phyloP scores from a whole-genome alignment of 2,113 vertebrate genomes.

The Dromaius novaehollandiae region DNA sequence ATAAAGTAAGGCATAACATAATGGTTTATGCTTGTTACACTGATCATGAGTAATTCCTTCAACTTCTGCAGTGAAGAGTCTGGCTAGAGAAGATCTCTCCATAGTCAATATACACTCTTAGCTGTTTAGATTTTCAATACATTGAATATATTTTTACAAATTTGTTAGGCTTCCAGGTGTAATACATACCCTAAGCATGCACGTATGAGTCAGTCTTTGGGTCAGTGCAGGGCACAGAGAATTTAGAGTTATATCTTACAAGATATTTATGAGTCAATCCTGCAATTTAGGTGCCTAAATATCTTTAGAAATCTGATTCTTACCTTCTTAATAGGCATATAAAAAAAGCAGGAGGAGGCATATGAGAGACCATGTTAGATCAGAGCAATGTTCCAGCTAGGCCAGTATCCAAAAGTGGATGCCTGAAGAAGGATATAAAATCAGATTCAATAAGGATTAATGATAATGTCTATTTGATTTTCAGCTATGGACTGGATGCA shows the following conservation, averaged over 20 bases:
- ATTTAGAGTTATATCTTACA: background rate
- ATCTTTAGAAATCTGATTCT: background rate
- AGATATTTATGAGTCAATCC: background rate
- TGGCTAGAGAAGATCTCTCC: background rate
- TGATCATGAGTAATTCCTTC: background rate
- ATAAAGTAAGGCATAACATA: too few relatives aligned
- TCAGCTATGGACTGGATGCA: fast-evolving
- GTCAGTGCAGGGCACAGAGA: background rate
- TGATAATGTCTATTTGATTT: background rate
- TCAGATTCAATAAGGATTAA: background rate
- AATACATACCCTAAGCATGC: background rate
- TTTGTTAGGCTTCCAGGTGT: background rate
- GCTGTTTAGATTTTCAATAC: background rate
- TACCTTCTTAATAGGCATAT: background rate
- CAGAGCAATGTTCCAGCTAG: background rate
- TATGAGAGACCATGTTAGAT: background rate
- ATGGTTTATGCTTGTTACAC: background rate
- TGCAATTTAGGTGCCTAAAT: background rate
- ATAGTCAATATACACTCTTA: background rate
- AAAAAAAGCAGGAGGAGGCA: too few relatives aligned
- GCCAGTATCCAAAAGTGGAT: background rate
- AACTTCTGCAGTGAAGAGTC: background rate
- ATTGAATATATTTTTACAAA: background rate
- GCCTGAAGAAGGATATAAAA: background rate
- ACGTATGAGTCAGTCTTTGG: background rate